Evolutionary conservation across 92 coral and sea anemone species (phyloP).

Genomic region (Desmophyllum pertusum): DNA sequence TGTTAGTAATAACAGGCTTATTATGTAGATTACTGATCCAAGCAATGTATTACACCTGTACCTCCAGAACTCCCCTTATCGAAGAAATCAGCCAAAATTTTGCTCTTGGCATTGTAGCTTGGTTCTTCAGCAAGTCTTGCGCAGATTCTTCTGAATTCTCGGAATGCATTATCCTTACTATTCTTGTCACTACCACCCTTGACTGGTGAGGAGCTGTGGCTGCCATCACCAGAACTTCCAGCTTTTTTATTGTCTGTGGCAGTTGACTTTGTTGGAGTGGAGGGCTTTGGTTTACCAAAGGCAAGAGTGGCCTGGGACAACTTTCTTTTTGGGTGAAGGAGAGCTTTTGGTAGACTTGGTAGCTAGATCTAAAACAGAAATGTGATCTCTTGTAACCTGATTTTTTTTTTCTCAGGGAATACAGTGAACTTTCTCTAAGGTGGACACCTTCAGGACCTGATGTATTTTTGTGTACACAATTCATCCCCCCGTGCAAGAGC

Average conservation of each 20-base stretch:
- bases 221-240: not conserved
- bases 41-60: not conserved
- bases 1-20: too few relatives aligned
- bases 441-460: too few relatives aligned
- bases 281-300: conserved; percentile 26
- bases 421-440: too few relatives aligned
- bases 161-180: conserved; percentile 70
- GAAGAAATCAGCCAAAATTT: conserved; percentile 72
- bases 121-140: conserved; percentile 88
- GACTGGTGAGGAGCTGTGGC: conserved; percentile 23
- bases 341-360: conserved; percentile 21
- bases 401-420: too few relatives aligned
- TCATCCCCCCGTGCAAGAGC: too few relatives aligned
- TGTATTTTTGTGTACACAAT: too few relatives aligned
- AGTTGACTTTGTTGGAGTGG: conserved; percentile 3
- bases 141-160: conserved; percentile 86
- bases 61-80: conserved; percentile 72
- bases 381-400: too few relatives aligned
- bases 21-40: too few relatives aligned
- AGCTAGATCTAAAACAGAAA: conserved; percentile 7
- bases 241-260: conserved; percentile 25
- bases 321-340: conserved; percentile 30
- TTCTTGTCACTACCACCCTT: conserved; percentile 28
- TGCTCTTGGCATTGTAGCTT: conserved; percentile 93
- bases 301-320: conserved; percentile 30